Base-by-base conservation (phyloP, 2,113 vertebrate species). In the Suncus etruscus region DNA sequence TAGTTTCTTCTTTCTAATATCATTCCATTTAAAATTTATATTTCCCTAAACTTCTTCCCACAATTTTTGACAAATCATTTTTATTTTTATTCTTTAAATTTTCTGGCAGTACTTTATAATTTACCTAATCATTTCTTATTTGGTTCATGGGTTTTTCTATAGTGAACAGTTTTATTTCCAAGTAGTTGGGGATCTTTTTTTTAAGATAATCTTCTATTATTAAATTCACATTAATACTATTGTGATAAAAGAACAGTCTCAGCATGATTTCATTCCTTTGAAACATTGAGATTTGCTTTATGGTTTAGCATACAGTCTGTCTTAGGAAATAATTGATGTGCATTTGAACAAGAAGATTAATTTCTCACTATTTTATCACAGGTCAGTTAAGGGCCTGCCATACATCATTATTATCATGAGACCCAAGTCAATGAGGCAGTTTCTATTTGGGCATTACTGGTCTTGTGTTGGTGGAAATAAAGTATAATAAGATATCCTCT, bases 311-410 rank as follows among this genome's bases (percentile, higher is more conserved):
- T 51, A 73, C 65, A 65, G 68, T 24, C 3, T 48, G 73, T 48
- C 58, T 47, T 82, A 87, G 29, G 70, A 87, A 91, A 76, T 31
- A 68, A n/a, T 78, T 91, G 54, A 84, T 84, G 78, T 78, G 48
- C 84, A 83, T 12, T 83, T 92, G 45, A 86, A 24, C 22, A 80
- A 86, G 68, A 87, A 87, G 74, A 32, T 50, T 89, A 83, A 83
- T 22, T 90, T 87, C 69, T 89, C 11, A n/a, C 22, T 88, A 80
- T 32, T 91, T 80, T 81, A 27, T 70, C 58, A 45, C 51, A n/a
- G 63, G 45, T 73, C 69, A 90, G 2, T 75, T 61, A 50, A 54
- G 70, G 5, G 24, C 83, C 24, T 82, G 32, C 61, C 77, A 79
- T 0, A 5, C 1, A 25, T 22, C n/a, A 11, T 76, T 11, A 65